A percentile compares a stretch with the other conserved stretches of the same genome.
phyloP scores from a whole-genome alignment of 2,113 vertebrate species.

The Antigone vipio region DNA sequence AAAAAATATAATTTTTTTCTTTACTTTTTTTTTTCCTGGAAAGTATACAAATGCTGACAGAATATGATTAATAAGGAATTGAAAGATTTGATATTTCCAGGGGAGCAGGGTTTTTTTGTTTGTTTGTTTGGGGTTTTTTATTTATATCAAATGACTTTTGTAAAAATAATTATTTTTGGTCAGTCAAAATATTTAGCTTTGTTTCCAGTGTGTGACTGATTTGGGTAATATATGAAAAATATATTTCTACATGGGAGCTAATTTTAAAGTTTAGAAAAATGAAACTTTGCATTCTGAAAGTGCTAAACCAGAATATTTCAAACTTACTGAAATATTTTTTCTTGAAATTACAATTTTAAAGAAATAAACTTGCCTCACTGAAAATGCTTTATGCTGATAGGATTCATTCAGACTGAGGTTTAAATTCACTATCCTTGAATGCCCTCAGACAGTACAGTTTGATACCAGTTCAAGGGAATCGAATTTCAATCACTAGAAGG shows the following conservation, averaged over 20 bases:
- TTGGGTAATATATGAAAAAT: neutral
- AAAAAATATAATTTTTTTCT: neutral
- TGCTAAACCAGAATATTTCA: neutral
- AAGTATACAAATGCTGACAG: neutral
- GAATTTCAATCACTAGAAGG: neutral
- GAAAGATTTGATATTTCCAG: neutral
- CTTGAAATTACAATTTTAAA: neutral
- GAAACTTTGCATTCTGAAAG: neutral
- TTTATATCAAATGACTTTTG: neutral
- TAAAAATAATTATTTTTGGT: neutral
- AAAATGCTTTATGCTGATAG: neutral
- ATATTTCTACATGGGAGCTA: neutral
- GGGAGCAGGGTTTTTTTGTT: neutral
- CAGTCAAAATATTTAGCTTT: neutral
- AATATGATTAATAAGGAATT: neutral
- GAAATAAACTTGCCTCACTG: neutral
- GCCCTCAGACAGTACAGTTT: neutral
- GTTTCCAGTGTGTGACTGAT: neutral
- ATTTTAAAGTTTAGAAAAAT: neutral
- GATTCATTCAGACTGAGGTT: neutral
- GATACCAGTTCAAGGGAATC: neutral
- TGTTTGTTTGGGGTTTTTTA: neutral
- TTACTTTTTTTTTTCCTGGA: neutral
- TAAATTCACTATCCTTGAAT: neutral
- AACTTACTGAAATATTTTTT: neutral